phyloP scores from a whole-genome alignment of 2,888 invertebrate species.

The Pharmacophagus antenor region DNA sequence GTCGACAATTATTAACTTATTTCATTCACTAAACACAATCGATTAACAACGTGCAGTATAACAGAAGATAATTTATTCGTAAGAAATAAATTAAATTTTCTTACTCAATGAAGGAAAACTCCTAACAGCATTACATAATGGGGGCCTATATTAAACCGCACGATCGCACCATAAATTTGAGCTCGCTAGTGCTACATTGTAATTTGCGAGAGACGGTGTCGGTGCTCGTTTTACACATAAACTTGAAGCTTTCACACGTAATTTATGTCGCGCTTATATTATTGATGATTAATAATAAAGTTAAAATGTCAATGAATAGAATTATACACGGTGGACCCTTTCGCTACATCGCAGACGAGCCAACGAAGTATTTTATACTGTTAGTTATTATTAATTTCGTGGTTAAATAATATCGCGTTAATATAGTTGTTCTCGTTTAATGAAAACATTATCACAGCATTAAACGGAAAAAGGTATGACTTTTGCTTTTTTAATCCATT shows the following conservation, averaged over 20 bases:
- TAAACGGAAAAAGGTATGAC: no score
- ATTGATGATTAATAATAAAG: background rate
- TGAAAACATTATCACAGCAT: no score
- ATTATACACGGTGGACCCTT: no score
- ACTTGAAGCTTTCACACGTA: slow-evolving; percentile 2
- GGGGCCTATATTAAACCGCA: slow-evolving; percentile 21
- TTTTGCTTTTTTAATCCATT: background rate
- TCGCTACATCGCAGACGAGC: no score
- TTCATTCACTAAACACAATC: no score
- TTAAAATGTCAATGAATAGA: background rate
- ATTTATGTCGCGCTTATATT: background rate
- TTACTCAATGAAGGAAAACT: slow-evolving; percentile 2
- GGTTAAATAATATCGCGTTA: no score
- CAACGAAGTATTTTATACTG: no score
- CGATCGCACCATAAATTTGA: slow-evolving; percentile 30
- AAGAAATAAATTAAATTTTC: background rate
- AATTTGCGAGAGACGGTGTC: slow-evolving; percentile 23
- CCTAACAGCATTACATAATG: background rate
- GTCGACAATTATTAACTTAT: no score
- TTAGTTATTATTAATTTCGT: no score
- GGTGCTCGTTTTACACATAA: slow-evolving; percentile 24
- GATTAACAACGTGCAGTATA: no score
- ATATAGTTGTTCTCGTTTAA: no score
- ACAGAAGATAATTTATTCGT: background rate
- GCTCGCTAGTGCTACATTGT: slow-evolving; percentile 29